phyloP scores from a whole-genome alignment of 2,113 vertebrate species.

The Tetrax tetrax region DNA sequence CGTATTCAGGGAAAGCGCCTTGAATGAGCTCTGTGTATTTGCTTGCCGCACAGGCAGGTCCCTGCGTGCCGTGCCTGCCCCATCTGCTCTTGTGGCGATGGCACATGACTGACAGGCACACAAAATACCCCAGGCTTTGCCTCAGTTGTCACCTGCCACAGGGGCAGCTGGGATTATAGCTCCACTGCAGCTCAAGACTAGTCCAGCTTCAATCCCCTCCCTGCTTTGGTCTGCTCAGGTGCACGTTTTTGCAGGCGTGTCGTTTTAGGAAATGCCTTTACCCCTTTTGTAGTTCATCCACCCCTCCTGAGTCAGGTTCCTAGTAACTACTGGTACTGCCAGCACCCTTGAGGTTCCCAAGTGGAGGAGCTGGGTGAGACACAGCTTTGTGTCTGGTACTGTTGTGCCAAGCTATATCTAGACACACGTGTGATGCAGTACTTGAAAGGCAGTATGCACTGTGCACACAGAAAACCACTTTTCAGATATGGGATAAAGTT shows the following conservation, averaged over 20 bases:
- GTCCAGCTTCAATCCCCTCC: background rate
- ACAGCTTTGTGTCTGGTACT: background rate
- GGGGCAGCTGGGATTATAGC: constrained; percentile 24
- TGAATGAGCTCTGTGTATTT: constrained; percentile 51
- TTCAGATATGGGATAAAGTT: background rate
- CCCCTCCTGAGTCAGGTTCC: background rate
- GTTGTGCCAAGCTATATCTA: rapidly evolving
- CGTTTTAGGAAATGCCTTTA: background rate
- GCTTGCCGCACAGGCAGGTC: background rate
- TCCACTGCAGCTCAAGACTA: background rate
- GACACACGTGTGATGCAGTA: rapidly evolving
- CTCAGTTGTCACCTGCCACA: constrained; percentile 31
- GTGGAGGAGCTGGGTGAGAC: background rate
- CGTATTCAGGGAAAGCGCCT: background rate
- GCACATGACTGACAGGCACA: constrained; percentile 48
- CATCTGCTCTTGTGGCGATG: constrained; percentile 51
- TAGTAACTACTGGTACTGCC: background rate
- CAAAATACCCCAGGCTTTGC: constrained; percentile 26
- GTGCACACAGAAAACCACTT: too few species aligned
- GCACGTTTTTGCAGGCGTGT: background rate
- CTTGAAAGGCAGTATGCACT: background rate
- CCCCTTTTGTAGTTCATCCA: background rate
- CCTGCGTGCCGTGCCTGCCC: constrained; percentile 33
- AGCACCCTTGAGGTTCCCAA: background rate
- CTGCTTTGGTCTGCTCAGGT: background rate